Evolutionary conservation across 2,113 vertebrate species (phyloP).

Genomic region (Phaethon lepturus): DNA sequence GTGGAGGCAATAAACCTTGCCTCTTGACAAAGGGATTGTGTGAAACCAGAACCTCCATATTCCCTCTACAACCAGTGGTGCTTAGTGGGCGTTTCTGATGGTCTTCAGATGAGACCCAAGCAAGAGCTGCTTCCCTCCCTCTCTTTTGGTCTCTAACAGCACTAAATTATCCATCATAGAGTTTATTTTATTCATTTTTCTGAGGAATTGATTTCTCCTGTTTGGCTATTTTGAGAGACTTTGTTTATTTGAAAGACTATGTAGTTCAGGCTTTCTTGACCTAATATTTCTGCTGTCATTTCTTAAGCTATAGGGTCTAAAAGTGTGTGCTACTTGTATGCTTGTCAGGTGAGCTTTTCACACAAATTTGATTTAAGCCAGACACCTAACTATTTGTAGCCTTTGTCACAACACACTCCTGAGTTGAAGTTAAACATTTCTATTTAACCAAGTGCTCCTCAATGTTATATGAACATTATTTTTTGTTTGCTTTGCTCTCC

Average conservation of each 20-base stretch:
- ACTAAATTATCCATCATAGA: background rate
- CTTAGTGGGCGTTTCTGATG: background rate
- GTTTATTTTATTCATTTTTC: background rate
- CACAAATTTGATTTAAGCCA: background rate
- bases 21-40: background rate
- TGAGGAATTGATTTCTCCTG: background rate
- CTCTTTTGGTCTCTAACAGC: background rate
- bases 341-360: background rate
- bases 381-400: background rate
- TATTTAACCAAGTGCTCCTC: background rate
- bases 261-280: background rate
- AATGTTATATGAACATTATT: conserved; percentile 1
- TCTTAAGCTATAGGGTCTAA: background rate
- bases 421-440: background rate
- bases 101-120: background rate
- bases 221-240: background rate
- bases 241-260: background rate
- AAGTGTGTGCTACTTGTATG: background rate
- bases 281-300: background rate
- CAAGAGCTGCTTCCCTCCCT: background rate
- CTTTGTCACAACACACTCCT: background rate
- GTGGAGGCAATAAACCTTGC: background rate
- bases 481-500: background rate
- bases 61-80: background rate
- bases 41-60: background rate